These are phyloP conservation scores for Carcinoscorpius rotundicauda DNA, from an alignment of 1,140 invertebrate genomes.

Conservation along the genomic window DNA sequence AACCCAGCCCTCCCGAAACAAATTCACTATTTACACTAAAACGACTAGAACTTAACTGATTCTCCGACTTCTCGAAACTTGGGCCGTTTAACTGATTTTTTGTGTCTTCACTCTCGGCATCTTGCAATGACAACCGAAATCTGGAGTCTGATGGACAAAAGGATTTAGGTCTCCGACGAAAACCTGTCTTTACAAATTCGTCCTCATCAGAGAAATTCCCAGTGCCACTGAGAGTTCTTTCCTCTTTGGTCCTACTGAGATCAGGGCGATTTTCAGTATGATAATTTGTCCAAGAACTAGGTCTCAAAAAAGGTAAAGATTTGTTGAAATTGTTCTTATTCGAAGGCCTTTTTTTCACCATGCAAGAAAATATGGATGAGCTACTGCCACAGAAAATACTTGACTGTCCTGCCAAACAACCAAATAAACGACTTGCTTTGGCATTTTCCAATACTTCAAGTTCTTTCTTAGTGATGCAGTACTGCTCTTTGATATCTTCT, in stretches of 20 bases:
- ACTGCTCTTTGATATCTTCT: slow-evolving; percentile 76
- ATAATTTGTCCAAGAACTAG: neutral
- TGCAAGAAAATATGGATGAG: slow-evolving; percentile 63
- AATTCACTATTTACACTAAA: too few relatives aligned
- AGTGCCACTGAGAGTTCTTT: neutral
- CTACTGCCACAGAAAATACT: slow-evolving; percentile 42
- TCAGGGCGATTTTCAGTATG: too few relatives aligned
- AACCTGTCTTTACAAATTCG: slow-evolving; percentile 60
- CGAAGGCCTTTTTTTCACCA: slow-evolving; percentile 43
- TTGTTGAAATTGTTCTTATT: slow-evolving; percentile 51
- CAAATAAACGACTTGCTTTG: slow-evolving; percentile 53
- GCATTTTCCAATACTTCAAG: slow-evolving; percentile 49
- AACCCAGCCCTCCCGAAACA: too few relatives aligned
- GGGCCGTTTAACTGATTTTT: too few relatives aligned
- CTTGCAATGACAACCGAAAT: neutral
- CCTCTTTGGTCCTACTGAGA: neutral
- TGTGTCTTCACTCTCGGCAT: neutral
- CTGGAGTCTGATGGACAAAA: slow-evolving; percentile 35
- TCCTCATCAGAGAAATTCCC: slow-evolving; percentile 27
- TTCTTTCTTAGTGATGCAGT: slow-evolving; percentile 82
- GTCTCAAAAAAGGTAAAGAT: neutral
- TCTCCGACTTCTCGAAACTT: too few relatives aligned
- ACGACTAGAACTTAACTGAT: neutral
- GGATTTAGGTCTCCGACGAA: slow-evolving; percentile 56
- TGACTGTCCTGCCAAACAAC: slow-evolving; percentile 61